Percentiles rank a stretch among this genome's conserved stretches.
Conservation (phyloP, 2,888 invertebrate genomes). For the Campoletis raptor region DNA sequence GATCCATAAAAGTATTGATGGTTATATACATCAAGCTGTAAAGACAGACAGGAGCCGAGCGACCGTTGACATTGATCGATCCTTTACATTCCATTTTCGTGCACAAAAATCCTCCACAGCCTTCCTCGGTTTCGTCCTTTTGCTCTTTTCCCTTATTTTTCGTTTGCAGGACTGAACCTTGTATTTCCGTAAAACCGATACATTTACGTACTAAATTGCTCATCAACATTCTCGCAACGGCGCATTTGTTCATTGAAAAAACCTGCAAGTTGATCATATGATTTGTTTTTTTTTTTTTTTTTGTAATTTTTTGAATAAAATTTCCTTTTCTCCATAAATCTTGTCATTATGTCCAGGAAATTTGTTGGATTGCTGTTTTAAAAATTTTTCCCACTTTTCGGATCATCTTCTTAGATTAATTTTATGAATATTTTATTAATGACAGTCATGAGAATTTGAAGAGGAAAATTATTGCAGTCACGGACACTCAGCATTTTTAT, state of each 20-base stretch:
- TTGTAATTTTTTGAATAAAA: neutral
- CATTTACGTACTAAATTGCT: conserved; percentile 73
- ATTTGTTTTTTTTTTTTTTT: neutral
- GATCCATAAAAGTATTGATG: conserved; percentile 88
- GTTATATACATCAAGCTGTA: conserved; percentile 89
- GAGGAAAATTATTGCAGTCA: neutral
- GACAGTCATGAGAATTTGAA: neutral
- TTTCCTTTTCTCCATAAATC: neutral
- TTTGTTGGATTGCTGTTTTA: too few relatives aligned
- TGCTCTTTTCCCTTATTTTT: conserved; percentile 56
- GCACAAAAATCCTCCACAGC: conserved; percentile 90
- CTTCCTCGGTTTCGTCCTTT: conserved; percentile 75
- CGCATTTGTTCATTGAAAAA: conserved; percentile 90
- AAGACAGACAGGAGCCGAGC: conserved; percentile 86
- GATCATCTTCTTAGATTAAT: neutral
- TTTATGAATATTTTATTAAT: neutral
- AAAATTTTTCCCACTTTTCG: neutral
- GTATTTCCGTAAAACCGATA: conserved; percentile 66
- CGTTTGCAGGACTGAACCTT: neutral
- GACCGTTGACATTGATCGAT: conserved; percentile 68
- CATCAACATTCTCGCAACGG: conserved; percentile 86
- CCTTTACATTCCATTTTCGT: conserved; percentile 88
- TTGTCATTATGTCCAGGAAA: neutral
- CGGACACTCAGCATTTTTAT: neutral
- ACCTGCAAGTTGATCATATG: conserved; percentile 85